Conservation (phyloP, 2,888 invertebrate genomes). For the Smittia sp. region DNA sequence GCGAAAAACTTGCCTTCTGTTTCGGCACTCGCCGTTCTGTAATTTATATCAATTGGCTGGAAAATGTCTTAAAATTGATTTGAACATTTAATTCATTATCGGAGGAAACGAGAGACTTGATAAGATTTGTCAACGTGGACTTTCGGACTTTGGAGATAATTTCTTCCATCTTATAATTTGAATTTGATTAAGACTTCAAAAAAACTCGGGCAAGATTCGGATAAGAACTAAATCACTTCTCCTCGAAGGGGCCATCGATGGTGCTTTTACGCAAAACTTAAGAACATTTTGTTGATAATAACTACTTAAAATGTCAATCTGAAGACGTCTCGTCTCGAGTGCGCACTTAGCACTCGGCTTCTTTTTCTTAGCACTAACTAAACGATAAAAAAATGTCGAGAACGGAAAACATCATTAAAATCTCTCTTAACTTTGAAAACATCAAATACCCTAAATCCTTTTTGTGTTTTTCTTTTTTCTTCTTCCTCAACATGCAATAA, state of each 20-base stretch:
- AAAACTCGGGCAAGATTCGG: background rate
- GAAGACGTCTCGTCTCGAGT: background rate
- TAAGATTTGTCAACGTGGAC: background rate
- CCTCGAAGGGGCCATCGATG: background rate
- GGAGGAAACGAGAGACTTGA: background rate
- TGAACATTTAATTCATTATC: background rate
- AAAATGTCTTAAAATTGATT: conserved; percentile 5
- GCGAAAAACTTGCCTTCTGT: background rate
- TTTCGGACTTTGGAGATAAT: background rate
- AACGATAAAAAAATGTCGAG: conserved; percentile 12
- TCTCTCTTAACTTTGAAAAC: conserved; percentile 31
- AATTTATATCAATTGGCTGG: conserved; percentile 18
- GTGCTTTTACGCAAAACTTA: background rate
- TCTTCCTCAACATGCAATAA: background rate
- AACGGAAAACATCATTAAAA: conserved; percentile 24
- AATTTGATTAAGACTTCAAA: background rate
- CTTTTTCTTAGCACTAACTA: conserved; percentile 19
- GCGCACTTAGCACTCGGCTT: background rate
- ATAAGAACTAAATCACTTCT: conserved; percentile 13
- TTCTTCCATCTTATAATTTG: too few species aligned
- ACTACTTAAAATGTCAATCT: conserved; percentile 9
- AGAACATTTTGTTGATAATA: background rate
- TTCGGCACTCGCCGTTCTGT: background rate
- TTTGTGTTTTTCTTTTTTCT: background rate
- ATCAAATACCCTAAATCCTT: conserved; percentile 31